phyloP scores from a whole-genome alignment of 2,113 vertebrate genomes.

The Ceyx cyanopectus region DNA sequence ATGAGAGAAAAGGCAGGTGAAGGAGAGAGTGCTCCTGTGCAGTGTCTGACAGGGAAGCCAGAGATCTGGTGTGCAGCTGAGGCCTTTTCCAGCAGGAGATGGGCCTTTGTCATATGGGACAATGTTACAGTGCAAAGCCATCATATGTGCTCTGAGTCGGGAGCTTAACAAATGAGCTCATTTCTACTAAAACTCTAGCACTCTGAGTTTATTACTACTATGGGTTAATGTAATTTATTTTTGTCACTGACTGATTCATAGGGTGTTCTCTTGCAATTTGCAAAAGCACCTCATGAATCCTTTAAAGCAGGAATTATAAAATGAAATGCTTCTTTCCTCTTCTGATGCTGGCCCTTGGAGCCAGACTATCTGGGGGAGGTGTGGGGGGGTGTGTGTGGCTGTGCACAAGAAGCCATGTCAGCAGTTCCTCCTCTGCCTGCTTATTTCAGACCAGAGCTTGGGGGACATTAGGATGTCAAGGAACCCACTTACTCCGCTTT shows the following conservation, averaged over 20 bases:
- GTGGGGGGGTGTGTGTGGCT: constrained; percentile 23
- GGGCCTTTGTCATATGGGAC: constrained; percentile 13
- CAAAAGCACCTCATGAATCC: constrained; percentile 56
- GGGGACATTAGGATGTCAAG: neutral
- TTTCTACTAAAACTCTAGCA: constrained; percentile 49
- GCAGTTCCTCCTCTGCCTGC: constrained; percentile 4
- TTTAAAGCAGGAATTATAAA: constrained; percentile 46
- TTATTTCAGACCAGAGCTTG: neutral
- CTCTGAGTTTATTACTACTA: constrained; percentile 12
- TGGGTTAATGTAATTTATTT: constrained; percentile 40
- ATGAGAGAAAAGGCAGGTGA: neutral
- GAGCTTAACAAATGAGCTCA: constrained; percentile 57
- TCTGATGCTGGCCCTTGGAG: constrained; percentile 38
- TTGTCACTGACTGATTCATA: constrained; percentile 67
- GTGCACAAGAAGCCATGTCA: neutral
- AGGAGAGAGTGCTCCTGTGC: neutral
- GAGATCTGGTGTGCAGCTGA: neutral
- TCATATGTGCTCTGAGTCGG: neutral
- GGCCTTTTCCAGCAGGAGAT: neutral
- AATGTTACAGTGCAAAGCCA: constrained; percentile 2
- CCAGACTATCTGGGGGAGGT: constrained; percentile 49
- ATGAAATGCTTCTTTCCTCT: constrained; percentile 33
- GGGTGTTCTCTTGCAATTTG: constrained; percentile 62
- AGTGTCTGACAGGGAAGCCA: neutral
- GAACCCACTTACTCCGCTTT: neutral